Evolutionary conservation across 35 echinoderm and acorn worm species (phyloP).

Genomic region (Lytechinus pictus): DNA sequence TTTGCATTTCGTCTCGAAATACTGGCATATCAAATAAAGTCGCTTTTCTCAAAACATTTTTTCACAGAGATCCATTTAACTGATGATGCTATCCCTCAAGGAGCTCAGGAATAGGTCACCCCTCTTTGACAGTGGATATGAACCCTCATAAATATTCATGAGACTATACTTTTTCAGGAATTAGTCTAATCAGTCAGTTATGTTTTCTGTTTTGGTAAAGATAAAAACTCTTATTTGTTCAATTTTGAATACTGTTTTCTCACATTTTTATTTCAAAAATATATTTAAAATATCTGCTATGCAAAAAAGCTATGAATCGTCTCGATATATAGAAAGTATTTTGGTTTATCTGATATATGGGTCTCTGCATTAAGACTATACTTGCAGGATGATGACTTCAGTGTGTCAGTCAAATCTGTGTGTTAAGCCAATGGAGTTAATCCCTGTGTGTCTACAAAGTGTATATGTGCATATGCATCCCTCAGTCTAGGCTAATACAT

Average conservation of each 20-base stretch:
- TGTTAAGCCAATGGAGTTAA: slow-evolving; percentile 18
- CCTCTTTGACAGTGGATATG: slow-evolving; percentile 8
- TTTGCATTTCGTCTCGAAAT: too few relatives aligned
- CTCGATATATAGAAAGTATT: too few relatives aligned
- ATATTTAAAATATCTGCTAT: too few relatives aligned
- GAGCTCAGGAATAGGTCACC: background rate
- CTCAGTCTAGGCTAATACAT: background rate
- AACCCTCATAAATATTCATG: background rate
- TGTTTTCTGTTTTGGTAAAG: background rate
- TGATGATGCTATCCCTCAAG: background rate
- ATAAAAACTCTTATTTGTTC: too few relatives aligned
- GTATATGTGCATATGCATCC: background rate
- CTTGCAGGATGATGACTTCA: background rate
- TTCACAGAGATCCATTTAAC: background rate
- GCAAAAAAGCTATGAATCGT: too few relatives aligned
- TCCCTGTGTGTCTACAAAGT: background rate
- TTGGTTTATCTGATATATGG: background rate
- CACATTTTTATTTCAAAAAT: too few relatives aligned
- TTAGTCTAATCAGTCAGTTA: background rate
- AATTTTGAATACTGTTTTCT: too few relatives aligned
- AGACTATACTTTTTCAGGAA: background rate
- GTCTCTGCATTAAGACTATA: background rate
- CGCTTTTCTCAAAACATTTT: too few relatives aligned
- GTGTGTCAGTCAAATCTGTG: background rate
- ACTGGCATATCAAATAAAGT: too few relatives aligned